Evolutionary conservation across 2,888 invertebrate species (phyloP).

Genomic region (Himalopsyche kuldschensis): DNA sequence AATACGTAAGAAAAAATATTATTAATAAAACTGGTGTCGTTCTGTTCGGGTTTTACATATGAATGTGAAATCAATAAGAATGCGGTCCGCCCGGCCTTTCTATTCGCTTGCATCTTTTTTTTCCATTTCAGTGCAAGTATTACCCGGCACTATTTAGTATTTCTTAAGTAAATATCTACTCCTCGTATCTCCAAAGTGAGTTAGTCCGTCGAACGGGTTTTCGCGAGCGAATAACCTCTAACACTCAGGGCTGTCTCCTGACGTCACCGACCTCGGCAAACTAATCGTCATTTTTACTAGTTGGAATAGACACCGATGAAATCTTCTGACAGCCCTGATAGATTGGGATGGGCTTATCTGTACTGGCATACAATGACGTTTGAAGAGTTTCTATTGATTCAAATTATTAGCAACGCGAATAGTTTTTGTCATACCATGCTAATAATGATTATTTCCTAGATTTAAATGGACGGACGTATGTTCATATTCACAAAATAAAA

Average conservation of each 20-base stretch:
- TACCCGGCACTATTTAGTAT: background rate
- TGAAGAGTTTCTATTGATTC: too few species aligned
- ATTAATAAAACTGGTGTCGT: background rate
- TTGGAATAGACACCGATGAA: too few species aligned
- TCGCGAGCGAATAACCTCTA: background rate
- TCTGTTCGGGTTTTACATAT: background rate
- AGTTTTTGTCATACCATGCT: too few species aligned
- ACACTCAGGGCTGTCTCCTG: background rate
- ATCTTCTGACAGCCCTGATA: too few species aligned
- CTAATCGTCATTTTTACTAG: background rate
- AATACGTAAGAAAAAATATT: background rate
- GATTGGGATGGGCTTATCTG: too few species aligned
- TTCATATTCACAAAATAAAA: too few species aligned
- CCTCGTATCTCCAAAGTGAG: background rate
- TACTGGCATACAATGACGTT: too few species aligned
- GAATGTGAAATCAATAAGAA: slow-evolving; percentile 25
- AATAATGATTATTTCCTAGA: too few species aligned
- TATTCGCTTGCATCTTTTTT: slow-evolving; percentile 17
- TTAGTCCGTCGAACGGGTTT: background rate
- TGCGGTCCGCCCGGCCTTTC: slow-evolving; percentile 19
- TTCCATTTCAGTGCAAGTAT: background rate
- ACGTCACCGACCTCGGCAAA: background rate
- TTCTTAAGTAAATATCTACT: background rate
- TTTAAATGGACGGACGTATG: too few species aligned
- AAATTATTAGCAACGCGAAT: too few species aligned